Percentiles rank a stretch among this genome's conserved stretches.
Evolutionary conservation across 2,888 invertebrate genomes (phyloP).

Genomic region (Pollenia griseotomentosa): DNA sequence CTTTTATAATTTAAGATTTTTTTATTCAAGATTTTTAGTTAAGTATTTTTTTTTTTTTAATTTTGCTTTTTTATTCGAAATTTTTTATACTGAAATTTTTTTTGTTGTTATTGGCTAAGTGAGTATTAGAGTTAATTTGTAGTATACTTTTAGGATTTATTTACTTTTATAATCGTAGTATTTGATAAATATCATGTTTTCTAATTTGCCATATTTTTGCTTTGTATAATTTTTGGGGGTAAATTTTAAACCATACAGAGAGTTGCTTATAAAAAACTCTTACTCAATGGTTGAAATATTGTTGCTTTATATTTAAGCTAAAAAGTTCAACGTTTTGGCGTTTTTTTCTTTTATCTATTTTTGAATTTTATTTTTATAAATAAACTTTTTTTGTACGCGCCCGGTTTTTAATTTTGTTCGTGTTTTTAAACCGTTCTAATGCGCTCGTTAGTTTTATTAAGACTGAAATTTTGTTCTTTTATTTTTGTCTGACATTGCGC

Average conservation of each 20-base stretch:
- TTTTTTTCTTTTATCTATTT: conserved; percentile 7
- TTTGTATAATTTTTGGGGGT: not conserved
- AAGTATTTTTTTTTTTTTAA: too few species aligned
- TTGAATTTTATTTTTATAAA: not conserved
- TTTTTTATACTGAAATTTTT: not conserved
- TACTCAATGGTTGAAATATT: conserved; percentile 7
- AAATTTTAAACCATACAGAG: not conserved
- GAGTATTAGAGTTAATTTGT: not conserved
- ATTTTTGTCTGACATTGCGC: conserved; percentile 41
- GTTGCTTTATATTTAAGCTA: conserved; percentile 7
- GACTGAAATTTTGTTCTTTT: conserved; percentile 65
- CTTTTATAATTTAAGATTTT: not conserved
- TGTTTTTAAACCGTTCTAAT: conserved; percentile 59
- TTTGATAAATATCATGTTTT: conserved; percentile 28
- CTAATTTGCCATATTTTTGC: conserved; percentile 23
- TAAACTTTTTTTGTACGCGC: conserved; percentile 57
- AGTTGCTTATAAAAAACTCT: not conserved
- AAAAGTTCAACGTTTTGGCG: conserved; percentile 40
- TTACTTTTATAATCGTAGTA: conserved; percentile 6
- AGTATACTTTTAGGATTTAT: conserved; percentile 23
- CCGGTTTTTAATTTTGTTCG: conserved; percentile 53
- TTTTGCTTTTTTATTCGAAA: too few species aligned
- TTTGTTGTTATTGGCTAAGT: too few species aligned
- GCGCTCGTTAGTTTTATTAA: conserved; percentile 68
- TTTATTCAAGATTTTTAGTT: not conserved